A percentile compares a stretch with the other conserved stretches of the same genome.
Conservation (phyloP, 1,140 invertebrate genomes). For the Xylocopa sonorina region DNA sequence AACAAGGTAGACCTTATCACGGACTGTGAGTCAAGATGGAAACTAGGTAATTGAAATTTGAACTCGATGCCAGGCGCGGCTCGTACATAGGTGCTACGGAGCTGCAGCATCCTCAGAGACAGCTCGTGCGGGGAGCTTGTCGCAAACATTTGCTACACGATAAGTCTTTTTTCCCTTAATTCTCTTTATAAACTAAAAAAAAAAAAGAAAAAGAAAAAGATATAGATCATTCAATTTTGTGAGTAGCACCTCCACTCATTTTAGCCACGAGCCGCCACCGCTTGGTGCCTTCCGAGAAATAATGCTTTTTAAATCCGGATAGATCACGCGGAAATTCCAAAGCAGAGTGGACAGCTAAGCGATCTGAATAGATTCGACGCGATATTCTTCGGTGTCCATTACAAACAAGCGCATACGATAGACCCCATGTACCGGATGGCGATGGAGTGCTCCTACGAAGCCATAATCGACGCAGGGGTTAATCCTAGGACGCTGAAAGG, state of each 20-base stretch:
- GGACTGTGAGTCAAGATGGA: conserved; percentile 90
- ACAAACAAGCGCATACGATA: conserved; percentile 92
- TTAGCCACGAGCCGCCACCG: too few relatives aligned
- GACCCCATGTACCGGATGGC: conserved; percentile 94
- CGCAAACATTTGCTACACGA: too few relatives aligned
- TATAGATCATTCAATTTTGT: too few relatives aligned
- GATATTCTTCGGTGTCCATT: conserved; percentile 91
- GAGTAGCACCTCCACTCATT: too few relatives aligned
- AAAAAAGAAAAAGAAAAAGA: too few relatives aligned
- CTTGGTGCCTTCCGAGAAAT: too few relatives aligned
- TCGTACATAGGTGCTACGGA: too few relatives aligned
- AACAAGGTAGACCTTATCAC: conserved; percentile 91
- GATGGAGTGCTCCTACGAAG: conserved; percentile 92
- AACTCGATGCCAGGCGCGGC: too few relatives aligned
- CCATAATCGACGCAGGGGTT: conserved; percentile 92
- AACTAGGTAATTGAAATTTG: conserved; percentile 82
- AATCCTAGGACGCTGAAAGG: conserved; percentile 83
- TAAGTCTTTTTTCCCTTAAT: too few relatives aligned
- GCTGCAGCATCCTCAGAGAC: too few relatives aligned
- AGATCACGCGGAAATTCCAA: conserved; percentile 87
- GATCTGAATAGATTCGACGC: conserved; percentile 92
- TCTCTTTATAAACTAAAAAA: too few relatives aligned
- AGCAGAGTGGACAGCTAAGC: conserved; percentile 90
- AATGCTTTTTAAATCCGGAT: conserved; percentile 29
- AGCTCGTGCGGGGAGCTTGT: too few relatives aligned